A percentile compares a stretch with the other conserved stretches of the same genome.
Conservation (phyloP, 1,140 invertebrate genomes). For the Bombus ignitus region DNA sequence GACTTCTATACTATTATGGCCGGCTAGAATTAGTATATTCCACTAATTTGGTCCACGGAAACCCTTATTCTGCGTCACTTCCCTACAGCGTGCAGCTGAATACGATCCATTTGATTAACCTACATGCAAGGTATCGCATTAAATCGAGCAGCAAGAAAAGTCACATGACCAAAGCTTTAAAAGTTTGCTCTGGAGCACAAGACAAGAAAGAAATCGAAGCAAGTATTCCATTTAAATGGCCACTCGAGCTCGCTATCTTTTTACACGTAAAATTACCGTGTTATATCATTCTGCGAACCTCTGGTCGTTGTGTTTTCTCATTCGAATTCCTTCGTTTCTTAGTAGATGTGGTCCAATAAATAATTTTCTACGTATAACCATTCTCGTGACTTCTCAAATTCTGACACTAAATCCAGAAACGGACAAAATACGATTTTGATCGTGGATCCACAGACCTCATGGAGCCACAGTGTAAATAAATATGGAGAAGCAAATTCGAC, state of each 20-base stretch:
- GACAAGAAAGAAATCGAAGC: background rate
- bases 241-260: background rate
- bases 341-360: no score
- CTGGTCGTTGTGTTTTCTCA: background rate
- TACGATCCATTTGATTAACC: slow-evolving; percentile 1
- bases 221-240: background rate
- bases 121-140: background rate
- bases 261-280: background rate
- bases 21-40: background rate
- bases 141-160: background rate
- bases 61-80: background rate
- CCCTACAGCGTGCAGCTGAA: background rate
- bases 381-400: no score
- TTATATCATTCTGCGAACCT: no score
- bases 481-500: no score
- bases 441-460: no score
- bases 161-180: background rate
- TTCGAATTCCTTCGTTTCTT: background rate
- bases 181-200: background rate
- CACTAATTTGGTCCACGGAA: background rate
- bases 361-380: no score
- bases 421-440: no score
- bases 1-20: background rate
- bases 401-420: no score
- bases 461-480: no score